Conservation (phyloP, 2,797 vertebrate genomes). For the Falco peregrinus region DNA sequence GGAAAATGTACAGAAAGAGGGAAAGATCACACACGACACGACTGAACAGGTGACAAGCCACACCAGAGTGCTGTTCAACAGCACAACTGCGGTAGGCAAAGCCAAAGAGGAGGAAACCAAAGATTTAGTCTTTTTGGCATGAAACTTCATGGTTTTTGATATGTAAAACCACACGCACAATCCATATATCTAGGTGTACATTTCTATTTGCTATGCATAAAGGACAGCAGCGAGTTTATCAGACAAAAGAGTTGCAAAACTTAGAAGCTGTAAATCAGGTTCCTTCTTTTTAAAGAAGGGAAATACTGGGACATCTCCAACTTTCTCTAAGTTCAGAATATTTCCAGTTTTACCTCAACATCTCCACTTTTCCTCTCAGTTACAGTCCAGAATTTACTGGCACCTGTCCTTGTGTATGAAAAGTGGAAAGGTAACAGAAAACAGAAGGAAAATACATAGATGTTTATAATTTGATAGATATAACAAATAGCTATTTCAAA, state of each 20-base stretch:
- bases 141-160: fast-evolving
- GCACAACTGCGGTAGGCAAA: not conserved
- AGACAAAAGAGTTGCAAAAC: not conserved
- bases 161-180: not conserved
- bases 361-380: not conserved
- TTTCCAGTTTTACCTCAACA: not conserved
- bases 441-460: not conserved
- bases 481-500: not conserved
- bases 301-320: not conserved
- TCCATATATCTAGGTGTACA: not conserved
- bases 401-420: not conserved
- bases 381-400: not conserved
- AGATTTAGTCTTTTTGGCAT: not conserved
- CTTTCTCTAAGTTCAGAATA: not conserved
- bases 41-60: not conserved
- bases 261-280: not conserved
- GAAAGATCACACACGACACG: fast-evolving
- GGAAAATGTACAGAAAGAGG: not conserved
- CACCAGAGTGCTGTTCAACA: not conserved
- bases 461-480: not conserved
- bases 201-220: not conserved
- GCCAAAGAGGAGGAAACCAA: not conserved
- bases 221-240: not conserved
- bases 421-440: not conserved
- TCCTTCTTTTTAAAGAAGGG: not conserved